Evolutionary conservation across 2,888 invertebrate genomes (phyloP), one percentile per base, ranked within the genome.

Genomic region (Graphium colonna): DNA sequence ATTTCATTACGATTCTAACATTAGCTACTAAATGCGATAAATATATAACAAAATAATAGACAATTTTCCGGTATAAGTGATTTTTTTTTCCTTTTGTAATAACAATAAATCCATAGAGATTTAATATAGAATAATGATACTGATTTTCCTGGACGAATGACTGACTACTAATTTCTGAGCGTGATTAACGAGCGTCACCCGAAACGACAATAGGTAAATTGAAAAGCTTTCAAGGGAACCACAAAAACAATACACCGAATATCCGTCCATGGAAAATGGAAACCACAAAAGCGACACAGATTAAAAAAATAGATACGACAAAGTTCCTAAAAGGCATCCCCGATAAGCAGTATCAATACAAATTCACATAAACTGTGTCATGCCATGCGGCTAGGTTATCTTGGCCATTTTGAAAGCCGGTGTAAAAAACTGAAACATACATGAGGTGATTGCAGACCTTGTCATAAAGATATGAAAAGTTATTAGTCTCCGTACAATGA

Each of bases 291-390:
- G 40, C 40, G 33, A 26, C 26, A 41, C 3, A 41, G 50, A 54
- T 54, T 49, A 54, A 43, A 36, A 38, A 36, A 50, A 50, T 45
- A 54, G 54, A 54, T 54, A 50, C 21, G 49, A n/a, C 31, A 17
- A 17, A 46, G 49, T 54, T 49, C 15, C 39, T 43, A 44, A 54
- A 45, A 21, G 53, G 31, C 40, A 33, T 54, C 13, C 26, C 9
- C 15, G 54, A 54, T 54, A 54, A 54, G 38, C 49, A 56, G 58
- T 78, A 80, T 79, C 80, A 58, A 58, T 56, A 58, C 63, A 67
- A 73, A 73, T 75, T 65, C 68, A 68, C 64, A 58, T 52, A 67
- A 82, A 78, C 75, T 82, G 77, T 82, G 84, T 83, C 84, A 79
- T 53, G 51, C 68, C 69, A 66, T 69, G 53, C 50, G 58, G 48